Percentiles rank a stretch among this genome's conserved stretches.
phyloP scores from a whole-genome alignment of 37 sponge, comb jelly and placozoan species.

The Petrosia ficiformis region DNA sequence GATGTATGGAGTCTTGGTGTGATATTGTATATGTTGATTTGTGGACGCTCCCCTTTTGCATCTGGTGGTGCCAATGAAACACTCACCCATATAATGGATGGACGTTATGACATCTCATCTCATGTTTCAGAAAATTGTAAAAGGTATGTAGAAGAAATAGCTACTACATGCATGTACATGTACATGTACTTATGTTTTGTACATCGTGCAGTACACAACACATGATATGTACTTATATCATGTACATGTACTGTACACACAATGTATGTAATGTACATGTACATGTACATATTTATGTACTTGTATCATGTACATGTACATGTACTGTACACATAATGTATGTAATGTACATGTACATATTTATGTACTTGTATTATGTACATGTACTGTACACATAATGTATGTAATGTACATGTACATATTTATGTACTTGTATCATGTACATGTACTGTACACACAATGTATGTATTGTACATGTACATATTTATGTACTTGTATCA shows the following conservation, averaged over 20 bases:
- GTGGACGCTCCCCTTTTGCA: conserved; percentile 87
- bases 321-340: too few relatives aligned
- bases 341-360: too few relatives aligned
- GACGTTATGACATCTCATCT: conserved; percentile 77
- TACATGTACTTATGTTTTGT: background rate
- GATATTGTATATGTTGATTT: conserved; percentile 92
- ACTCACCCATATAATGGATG: conserved; percentile 95
- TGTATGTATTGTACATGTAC: too few relatives aligned
- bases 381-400: too few relatives aligned
- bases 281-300: too few relatives aligned
- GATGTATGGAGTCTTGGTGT: conserved; percentile 99
- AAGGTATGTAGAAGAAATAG: conserved; percentile 43
- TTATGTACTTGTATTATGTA: too few relatives aligned
- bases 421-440: too few relatives aligned
- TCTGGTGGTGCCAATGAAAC: conserved; percentile 89
- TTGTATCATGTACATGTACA: too few relatives aligned
- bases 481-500: too few relatives aligned
- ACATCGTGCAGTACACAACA: background rate
- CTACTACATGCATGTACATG: background rate
- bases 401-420: too few relatives aligned
- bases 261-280: too few relatives aligned
- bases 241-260: background rate
- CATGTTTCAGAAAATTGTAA: conserved; percentile 64
- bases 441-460: too few relatives aligned
- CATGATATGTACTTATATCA: background rate